Evolutionary conservation across 2,888 invertebrate species (phyloP), one percentile per base, ranked within the genome.

Genomic region (Ophion slaviceki): DNA sequence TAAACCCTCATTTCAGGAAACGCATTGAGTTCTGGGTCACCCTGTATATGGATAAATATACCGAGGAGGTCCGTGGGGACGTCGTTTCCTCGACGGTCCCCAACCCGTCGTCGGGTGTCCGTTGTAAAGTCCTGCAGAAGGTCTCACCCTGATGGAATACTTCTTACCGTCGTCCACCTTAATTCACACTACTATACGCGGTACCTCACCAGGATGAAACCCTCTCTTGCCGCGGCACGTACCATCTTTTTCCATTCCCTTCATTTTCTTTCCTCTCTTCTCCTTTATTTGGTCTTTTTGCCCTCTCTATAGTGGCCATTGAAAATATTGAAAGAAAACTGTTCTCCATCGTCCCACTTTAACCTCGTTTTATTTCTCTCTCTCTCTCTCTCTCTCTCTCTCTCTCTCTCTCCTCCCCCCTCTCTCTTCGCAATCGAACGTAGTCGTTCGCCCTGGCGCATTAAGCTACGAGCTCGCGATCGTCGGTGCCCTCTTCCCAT

Each of bases 241-340:
- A 81, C 40, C 84, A 72, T 84, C 75, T 80, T 79, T 66, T 72
- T 72, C 57, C 40, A 28, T 71, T 71, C 32, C 36, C 32, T 36
- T 32, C 32, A 28, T 32, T 75, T 66, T 53, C 45, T 24, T 67
- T n/a, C 62, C 45, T 20, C 53, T 68, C 20, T 61, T 72, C 72
- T 8, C 47, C 66, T 76, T 66, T 40, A 57, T 75, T 75, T 67
- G 20, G 80, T 84, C 74, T 68, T 45, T 47, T 62, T 36, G 28
- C 62, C 74, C 80, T 81, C 74, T 74, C 68, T 74, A 67, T 76
- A 20, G 61, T 67, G 68, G 40, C 74, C 57, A 57, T 81, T 85
- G 78, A 72, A 85, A 78, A 81, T 81, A 85, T 85, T 78, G 78
- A 78, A 81, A 64, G 85, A 81, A 84, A 85, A 85, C 78, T 70